phyloP scores from a whole-genome alignment of 2,113 vertebrate species.

The Sphaerodactylus townsendi region DNA sequence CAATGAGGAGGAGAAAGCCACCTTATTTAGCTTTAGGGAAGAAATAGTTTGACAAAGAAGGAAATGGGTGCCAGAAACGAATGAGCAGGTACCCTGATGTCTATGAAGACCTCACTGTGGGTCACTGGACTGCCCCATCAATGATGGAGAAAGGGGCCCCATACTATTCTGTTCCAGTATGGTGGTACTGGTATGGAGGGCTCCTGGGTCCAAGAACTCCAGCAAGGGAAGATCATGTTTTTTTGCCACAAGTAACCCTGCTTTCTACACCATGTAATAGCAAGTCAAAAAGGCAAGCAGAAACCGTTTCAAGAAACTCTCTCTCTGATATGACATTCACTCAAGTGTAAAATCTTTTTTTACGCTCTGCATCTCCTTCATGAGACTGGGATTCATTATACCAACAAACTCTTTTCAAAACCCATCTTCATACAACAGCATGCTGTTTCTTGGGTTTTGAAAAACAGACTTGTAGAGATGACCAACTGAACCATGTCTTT shows the following conservation, averaged over 20 bases:
- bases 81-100: too few species aligned
- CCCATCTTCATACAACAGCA: neutral
- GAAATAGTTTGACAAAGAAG: too few species aligned
- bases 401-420: neutral
- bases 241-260: neutral
- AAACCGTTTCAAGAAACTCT: neutral
- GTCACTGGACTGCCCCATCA: too few species aligned
- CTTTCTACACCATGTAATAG: neutral
- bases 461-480: neutral
- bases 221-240: neutral
- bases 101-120: too few species aligned
- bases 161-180: neutral
- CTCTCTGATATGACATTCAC: neutral
- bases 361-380: accelerated
- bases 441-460: slow-evolving; percentile 23
- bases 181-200: neutral
- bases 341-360: accelerated
- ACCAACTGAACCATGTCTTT: slow-evolving; percentile 22
- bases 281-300: neutral
- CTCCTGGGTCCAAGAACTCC: neutral
- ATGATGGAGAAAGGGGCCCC: neutral
- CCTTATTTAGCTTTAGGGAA: too few species aligned
- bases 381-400: neutral
- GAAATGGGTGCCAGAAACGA: too few species aligned
- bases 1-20: too few species aligned